Evolutionary conservation across 2,797 vertebrate species (phyloP), one percentile per base, ranked within the genome.

Genomic region (Pelodytes ibericus): DNA sequence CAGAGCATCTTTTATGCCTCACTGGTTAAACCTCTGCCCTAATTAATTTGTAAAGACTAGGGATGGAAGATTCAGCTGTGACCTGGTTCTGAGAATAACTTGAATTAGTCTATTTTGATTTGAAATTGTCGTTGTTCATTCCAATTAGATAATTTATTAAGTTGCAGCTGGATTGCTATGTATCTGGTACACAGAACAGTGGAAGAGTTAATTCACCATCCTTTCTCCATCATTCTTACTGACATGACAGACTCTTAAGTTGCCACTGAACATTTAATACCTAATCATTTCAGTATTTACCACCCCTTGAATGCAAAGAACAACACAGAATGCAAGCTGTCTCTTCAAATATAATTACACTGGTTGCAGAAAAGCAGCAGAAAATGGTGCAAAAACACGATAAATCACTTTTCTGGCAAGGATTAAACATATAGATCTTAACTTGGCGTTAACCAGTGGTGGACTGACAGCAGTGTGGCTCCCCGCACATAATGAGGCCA

Each of bases 161-260:
- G 67, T 63, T 71, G 74, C 83, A 88, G 87, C 88, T 89, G 86
- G 79, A 85, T 89, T 89, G 80, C 85, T 87, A 80, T 30, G 3
- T 47, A 71, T 71, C n/a, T 57, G 47, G 7, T 33, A 18, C 47
- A n/a, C n/a, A n/a, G n/a, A n/a, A n/a, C 7, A 13, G 15, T 39
- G 36, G 7, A 8, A 39, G 15, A 39, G 36, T 39, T 39, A 39
- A 39, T 39, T 39, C 36, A 53, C n/a, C 49, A 53, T 8, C 49
- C 44, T n/a, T n/a, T 16, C 49, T 44, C n/a, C 22, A 5, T 39
- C 5, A 22, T 24, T 53, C n/a, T 53, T 24, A 53, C 44, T 3
- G 41, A 44, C 18, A 16, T 24, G 1, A 11, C 0, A 24, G 49
- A 47, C n/a, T 24, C 49, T 44, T n/a, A 47, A 22, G 11, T 24